A percentile compares a stretch with the other conserved stretches of the same genome.
These are phyloP conservation scores for Galeruca laticollis DNA, from an alignment of 2,888 invertebrate species.

Conservation along the genomic window DNA sequence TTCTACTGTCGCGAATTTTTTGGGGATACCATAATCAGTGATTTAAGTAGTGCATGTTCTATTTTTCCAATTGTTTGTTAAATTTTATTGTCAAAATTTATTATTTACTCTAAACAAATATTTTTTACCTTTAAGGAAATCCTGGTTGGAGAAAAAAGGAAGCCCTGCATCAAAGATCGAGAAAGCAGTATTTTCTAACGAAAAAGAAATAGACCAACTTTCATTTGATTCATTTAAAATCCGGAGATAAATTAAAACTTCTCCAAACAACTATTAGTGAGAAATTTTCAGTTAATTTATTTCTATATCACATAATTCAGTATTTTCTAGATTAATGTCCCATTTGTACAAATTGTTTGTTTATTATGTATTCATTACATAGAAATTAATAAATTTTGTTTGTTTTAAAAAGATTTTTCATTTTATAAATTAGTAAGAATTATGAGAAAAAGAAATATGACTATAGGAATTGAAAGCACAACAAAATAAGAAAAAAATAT, in stretches of 20 bases:
- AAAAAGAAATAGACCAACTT: constrained; percentile 68
- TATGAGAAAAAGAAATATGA: too few relatives aligned
- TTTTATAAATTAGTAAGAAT: too few relatives aligned
- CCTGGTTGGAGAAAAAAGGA: constrained; percentile 76
- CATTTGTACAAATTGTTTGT: not conserved
- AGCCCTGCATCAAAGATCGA: constrained; percentile 83
- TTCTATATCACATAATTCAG: not conserved
- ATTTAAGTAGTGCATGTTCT: too few relatives aligned
- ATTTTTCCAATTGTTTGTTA: constrained; percentile 1
- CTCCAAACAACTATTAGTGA: not conserved
- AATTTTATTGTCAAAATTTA: too few relatives aligned
- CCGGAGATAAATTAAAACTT: constrained; percentile 45
- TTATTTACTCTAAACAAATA: too few relatives aligned
- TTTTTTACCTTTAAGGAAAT: constrained; percentile 65
- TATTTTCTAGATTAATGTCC: not conserved
- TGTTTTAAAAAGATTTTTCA: not conserved
- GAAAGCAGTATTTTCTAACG: constrained; percentile 77
- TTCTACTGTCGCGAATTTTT: too few relatives aligned
- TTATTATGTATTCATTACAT: not conserved
- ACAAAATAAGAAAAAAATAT: too few relatives aligned
- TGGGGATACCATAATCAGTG: too few relatives aligned
- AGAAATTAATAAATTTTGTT: constrained; percentile 1
- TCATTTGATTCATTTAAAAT: constrained; percentile 53
- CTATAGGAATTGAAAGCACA: too few relatives aligned
- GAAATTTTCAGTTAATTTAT: not conserved